Percentiles rank a stretch among this genome's conserved stretches.
Evolutionary conservation across 2,113 vertebrate species (phyloP).

Genomic region (Phocoena sinus): DNA sequence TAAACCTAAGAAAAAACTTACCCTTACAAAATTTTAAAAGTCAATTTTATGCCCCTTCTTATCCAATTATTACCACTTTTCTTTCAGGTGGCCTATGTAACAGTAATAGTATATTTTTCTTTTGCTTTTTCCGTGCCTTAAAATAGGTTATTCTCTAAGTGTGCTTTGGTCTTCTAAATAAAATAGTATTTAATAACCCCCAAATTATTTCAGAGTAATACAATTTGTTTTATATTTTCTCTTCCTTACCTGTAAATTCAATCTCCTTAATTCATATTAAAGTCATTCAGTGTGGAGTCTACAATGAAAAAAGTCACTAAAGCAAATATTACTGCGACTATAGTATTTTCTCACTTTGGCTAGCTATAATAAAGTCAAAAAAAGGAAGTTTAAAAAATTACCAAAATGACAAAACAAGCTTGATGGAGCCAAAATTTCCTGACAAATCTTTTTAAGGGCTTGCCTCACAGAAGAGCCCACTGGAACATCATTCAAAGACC

Average conservation of each 20-base stretch:
- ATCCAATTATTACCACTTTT: not conserved
- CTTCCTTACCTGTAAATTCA: constrained; percentile 11
- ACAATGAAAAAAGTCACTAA: not conserved
- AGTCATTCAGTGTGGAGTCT: not conserved
- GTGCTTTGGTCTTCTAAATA: not conserved
- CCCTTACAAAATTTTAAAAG: not conserved
- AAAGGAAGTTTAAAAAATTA: not conserved
- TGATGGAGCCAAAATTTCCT: not conserved
- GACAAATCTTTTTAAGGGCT: not conserved
- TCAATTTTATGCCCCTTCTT: not conserved
- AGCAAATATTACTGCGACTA: not conserved
- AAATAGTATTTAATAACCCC: not conserved
- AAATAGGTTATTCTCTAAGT: not conserved
- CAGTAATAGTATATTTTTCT: not conserved
- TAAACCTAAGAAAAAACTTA: not conserved
- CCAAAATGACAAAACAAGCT: not conserved
- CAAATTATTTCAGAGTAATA: not conserved
- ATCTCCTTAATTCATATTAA: not conserved
- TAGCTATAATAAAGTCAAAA: not conserved
- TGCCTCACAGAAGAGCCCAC: not conserved
- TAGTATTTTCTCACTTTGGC: not conserved
- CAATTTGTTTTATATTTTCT: not conserved
- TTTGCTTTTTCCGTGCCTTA: not conserved
- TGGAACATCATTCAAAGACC: too few relatives aligned
- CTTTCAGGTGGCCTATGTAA: not conserved